A percentile compares a stretch with the other conserved stretches of the same genome.
phyloP scores from a whole-genome alignment of 2,113 vertebrate species.

The Xyliphius kryptos region DNA sequence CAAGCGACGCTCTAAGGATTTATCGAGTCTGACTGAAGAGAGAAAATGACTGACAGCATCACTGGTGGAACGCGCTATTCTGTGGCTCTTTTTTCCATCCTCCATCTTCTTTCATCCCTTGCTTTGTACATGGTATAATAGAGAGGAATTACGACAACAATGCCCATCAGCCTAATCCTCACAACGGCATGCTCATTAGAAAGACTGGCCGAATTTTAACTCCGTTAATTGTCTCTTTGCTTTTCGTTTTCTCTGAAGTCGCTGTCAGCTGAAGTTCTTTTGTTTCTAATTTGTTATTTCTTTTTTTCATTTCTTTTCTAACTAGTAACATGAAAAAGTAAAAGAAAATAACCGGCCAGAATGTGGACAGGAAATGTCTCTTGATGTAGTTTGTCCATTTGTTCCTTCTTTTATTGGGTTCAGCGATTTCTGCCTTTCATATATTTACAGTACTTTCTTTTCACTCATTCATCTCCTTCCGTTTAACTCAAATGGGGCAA shows the following conservation, averaged over 20 bases:
- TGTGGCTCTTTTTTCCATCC: too few relatives aligned
- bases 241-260: conserved; percentile 49
- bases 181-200: conserved; percentile 66
- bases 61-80: conserved; percentile 47
- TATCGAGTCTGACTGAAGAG: conserved; percentile 48
- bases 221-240: conserved; percentile 59
- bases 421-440: too few relatives aligned
- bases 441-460: too few relatives aligned
- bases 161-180: conserved; percentile 67
- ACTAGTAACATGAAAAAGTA: conserved; percentile 62
- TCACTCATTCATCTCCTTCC: too few relatives aligned
- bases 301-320: conserved; percentile 33
- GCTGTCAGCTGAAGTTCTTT: conserved; percentile 60
- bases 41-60: conserved; percentile 63
- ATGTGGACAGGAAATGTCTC: conserved; percentile 55
- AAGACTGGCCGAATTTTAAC: conserved; percentile 53
- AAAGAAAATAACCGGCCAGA: conserved; percentile 69
- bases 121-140: conserved; percentile 64
- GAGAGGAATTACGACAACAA: conserved; percentile 64
- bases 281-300: conserved; percentile 41
- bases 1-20: too few relatives aligned
- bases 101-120: conserved; percentile 58
- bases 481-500: too few relatives aligned
- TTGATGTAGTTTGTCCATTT: conserved; percentile 62
- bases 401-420: conserved; percentile 31